phyloP scores from a whole-genome alignment of 2,797 vertebrate species.

The Cyclura pinguis region DNA sequence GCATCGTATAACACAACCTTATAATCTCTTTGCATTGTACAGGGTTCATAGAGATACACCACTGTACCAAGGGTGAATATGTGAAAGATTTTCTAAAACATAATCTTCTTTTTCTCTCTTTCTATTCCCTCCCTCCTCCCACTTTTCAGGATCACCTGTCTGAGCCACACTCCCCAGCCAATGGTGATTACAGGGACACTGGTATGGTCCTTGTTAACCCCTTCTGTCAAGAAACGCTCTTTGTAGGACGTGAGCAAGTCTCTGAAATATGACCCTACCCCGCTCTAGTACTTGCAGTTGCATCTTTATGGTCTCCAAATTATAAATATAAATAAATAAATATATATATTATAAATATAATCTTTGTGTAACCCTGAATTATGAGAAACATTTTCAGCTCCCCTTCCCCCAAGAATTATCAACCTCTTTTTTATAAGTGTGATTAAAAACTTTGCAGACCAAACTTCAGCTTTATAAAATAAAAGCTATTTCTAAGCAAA shows the following conservation, averaged over 20 bases:
- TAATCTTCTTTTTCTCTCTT: not conserved
- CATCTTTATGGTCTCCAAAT: slow-evolving; percentile 74
- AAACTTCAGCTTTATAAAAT: slow-evolving; percentile 93
- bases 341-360: slow-evolving; percentile 81
- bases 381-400: slow-evolving; percentile 81
- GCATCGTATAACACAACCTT: not conserved
- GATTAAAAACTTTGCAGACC: slow-evolving; percentile 88
- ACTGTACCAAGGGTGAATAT: not conserved
- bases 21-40: not conserved
- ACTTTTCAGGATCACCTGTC: slow-evolving; percentile 81
- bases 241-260: slow-evolving; percentile 89
- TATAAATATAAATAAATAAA: slow-evolving; percentile 75
- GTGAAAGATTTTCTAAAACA: not conserved
- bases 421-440: slow-evolving; percentile 87
- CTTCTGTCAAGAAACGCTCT: slow-evolving; percentile 98
- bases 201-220: slow-evolving; percentile 98
- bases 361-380: slow-evolving; percentile 82
- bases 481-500: slow-evolving; percentile 88
- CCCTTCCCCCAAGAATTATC: slow-evolving; percentile 79
- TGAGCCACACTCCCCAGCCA: slow-evolving; percentile 93
- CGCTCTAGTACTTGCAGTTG: slow-evolving; percentile 34
- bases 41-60: not conserved
- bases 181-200: slow-evolving; percentile 93
- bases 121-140: not conserved
- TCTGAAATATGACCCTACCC: slow-evolving; percentile 86